Base-by-base conservation (phyloP, 2,888 invertebrate genomes). In the Drosophila flavopinicola region DNA sequence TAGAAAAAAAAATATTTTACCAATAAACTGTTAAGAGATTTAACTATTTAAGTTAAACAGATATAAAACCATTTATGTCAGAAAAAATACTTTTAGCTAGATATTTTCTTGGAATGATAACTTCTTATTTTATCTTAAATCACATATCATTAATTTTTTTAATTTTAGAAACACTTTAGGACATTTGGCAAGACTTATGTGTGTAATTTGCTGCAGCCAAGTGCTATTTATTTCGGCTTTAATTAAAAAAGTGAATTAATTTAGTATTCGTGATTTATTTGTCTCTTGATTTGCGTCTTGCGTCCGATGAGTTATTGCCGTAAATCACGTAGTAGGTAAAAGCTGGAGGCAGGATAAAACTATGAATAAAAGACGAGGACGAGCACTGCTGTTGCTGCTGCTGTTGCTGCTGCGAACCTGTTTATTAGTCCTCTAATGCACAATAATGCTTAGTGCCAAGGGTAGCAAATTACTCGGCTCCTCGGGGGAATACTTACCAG, bases 381-480 rank as follows among this genome's bases (percentile, higher is more conserved):
- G 39, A 30, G 41, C 17, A 29, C 33, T 23, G 67, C 35, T 51
- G 47, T 9, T 45, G 44, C 24, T 53, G 49, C 30, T 23, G 67
- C 35, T 51, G 47, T 7, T 45, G 44, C 24, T 53, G 49, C 69
- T 88, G 89, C 78, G 88, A 90, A 89, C 88, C 90, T 90, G 89
- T 89, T 89, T 89, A 89, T 89, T 89, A 88, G 89, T 82, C 83
- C 84, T 78, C 88, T 90, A 89, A 89, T 89, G 89, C 87, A 88
- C 85, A 87, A 85, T 87, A 89, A 90, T 89, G 76, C 88, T 88
- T 82, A 85, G 78, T 85, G 88, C 78, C 80, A 71, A 75, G 88
- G 89, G 87, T 85, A 85, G 79, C 52, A 87, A 84, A 88, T 87
- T 83, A 84, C 80, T 88, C 66, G 78, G 71, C 60, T 79, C 86